Percentiles rank a stretch among this genome's conserved stretches.
These are phyloP conservation scores for Aulostomus chinensis DNA, from an alignment of 2,797 vertebrate species.

Conservation along the genomic window DNA sequence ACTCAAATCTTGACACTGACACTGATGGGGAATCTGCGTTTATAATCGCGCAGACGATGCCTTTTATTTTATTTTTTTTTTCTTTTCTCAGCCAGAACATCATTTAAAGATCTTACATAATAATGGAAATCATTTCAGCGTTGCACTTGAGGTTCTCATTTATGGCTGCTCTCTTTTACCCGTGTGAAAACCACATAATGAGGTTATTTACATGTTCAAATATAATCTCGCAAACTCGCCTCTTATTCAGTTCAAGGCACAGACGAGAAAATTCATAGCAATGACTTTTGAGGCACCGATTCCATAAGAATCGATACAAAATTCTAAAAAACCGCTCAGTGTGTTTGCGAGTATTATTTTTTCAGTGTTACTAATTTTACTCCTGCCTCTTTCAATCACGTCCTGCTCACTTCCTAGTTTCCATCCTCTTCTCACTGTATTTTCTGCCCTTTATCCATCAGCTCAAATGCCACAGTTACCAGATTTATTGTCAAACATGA, in stretches of 20 bases:
- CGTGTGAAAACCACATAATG: conserved; percentile 21
- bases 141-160: conserved; percentile 31
- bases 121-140: conserved; percentile 49
- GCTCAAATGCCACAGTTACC: conserved; percentile 1
- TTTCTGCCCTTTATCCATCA: conserved; percentile 1
- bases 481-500: background rate
- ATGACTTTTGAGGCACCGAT: too few relatives aligned
- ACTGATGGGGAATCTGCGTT: conserved; percentile 10
- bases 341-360: too few relatives aligned
- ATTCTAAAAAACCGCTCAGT: too few relatives aligned
- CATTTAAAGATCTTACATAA: conserved; percentile 50
- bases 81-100: conserved; percentile 25
- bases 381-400: background rate
- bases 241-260: conserved; percentile 3
- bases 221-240: background rate
- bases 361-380: conserved; percentile 26
- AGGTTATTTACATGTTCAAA: conserved; percentile 11
- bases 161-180: conserved; percentile 16
- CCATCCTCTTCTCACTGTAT: background rate
- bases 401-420: background rate
- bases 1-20: too few relatives aligned
- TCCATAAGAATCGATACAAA: too few relatives aligned
- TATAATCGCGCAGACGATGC: conserved; percentile 21
- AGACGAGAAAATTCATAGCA: too few relatives aligned
- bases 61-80: too few relatives aligned